These are phyloP conservation scores for Drosophila dives DNA, from an alignment of 2,888 invertebrate genomes.

Conservation along the genomic window DNA sequence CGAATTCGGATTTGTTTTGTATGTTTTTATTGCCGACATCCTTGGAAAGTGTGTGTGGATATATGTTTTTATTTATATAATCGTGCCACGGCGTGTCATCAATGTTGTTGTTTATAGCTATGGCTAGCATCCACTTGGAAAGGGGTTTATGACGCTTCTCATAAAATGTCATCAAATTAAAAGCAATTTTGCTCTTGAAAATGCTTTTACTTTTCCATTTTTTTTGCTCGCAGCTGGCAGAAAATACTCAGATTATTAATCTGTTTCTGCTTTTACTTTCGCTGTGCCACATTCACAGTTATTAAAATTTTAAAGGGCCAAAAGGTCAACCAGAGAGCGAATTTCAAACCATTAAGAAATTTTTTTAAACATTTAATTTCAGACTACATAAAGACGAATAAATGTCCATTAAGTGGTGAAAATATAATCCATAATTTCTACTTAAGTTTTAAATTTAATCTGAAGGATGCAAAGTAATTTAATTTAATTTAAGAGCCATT, in stretches of 20 bases:
- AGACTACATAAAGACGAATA: not conserved
- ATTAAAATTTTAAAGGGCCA: constrained; percentile 42
- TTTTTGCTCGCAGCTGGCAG: constrained; percentile 38
- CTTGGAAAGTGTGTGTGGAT: constrained; percentile 79
- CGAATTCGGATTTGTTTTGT: constrained; percentile 31
- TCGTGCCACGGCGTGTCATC: constrained; percentile 41
- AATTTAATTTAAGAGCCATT: not conserved
- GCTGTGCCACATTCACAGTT: constrained; percentile 20
- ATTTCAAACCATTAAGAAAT: not conserved
- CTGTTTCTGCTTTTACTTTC: not conserved
- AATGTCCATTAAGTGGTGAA: not conserved
- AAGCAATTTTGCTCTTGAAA: constrained; percentile 64
- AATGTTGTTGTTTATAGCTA: constrained; percentile 61
- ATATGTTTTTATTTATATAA: constrained; percentile 71
- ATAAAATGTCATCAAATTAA: constrained; percentile 73
- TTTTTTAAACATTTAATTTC: constrained; percentile 12
- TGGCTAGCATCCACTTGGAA: constrained; percentile 44
- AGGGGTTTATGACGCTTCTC: constrained; percentile 61
- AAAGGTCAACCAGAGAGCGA: constrained; percentile 23
- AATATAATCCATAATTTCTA: not conserved
- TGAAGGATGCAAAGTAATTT: not conserved
- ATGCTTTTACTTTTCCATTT: constrained; percentile 48
- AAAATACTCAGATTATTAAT: constrained; percentile 3
- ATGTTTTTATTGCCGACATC: constrained; percentile 65
- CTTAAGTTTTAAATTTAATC: not conserved